These are phyloP conservation scores for Halcyon chelicuti DNA, from an alignment of 2,797 vertebrate genomes.

Conservation along the genomic window DNA sequence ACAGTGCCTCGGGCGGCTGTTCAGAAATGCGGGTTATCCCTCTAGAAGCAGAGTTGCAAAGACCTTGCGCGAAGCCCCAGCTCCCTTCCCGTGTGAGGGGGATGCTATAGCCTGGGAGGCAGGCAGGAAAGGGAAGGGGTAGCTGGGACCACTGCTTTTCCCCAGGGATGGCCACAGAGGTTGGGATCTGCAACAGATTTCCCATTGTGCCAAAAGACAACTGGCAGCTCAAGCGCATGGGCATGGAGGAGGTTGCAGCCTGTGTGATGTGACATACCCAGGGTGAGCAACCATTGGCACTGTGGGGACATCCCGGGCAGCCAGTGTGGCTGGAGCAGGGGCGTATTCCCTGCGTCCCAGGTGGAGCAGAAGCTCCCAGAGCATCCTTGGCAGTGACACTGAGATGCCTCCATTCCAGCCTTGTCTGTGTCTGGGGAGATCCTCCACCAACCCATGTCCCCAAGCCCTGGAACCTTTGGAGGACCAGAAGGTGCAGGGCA, in stretches of 20 bases:
- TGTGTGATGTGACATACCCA: background rate
- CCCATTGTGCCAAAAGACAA: background rate
- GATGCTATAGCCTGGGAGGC: background rate
- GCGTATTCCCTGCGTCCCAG: background rate
- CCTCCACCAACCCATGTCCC: background rate
- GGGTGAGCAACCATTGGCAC: background rate
- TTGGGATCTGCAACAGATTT: background rate
- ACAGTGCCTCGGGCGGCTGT: background rate
- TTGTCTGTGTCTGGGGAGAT: background rate
- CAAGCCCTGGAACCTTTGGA: background rate
- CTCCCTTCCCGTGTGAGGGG: background rate
- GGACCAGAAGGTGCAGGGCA: background rate
- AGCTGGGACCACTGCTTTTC: background rate
- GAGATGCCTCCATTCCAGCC: background rate
- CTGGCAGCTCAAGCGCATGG: rapidly evolving
- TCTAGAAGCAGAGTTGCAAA: background rate
- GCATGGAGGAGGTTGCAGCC: background rate
- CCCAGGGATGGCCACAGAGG: background rate
- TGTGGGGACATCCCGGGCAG: background rate
- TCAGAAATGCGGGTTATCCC: background rate
- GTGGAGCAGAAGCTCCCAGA: background rate
- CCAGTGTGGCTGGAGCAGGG: rapidly evolving
- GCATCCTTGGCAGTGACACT: background rate
- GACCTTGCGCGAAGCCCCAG: background rate
- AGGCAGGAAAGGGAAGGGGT: background rate